Base-by-base conservation (phyloP, 92 coral and sea anemone genomes). In the Virgularia gustaviana region DNA sequence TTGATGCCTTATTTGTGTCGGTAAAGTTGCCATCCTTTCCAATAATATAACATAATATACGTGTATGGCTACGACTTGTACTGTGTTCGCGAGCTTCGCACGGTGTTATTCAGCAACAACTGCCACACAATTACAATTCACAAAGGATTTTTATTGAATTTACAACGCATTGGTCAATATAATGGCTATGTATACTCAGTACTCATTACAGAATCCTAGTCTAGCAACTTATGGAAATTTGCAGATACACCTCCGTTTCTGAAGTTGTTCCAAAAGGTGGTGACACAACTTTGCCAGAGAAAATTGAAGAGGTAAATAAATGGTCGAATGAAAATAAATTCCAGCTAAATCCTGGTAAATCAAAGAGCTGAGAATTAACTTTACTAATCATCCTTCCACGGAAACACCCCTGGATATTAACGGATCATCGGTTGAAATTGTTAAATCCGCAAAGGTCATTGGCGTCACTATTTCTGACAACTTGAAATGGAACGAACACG, bases 251-350 rank as follows among this genome's bases (percentile, higher is more conserved):
- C 57, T 1, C 43, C 39, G 24, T 47, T 43, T 66, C 73, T 2
- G 57, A 66, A 31, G 29, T 66, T 8, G 36, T 45, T 2, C 41
- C 73, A 23, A 66, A 42, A 13, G 36, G 32, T 41, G 25, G 35
- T 33, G 54, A 15, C 31, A 67, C 16, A 30, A 12, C 33, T 9
- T 27, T 33, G 35, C 56, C 41, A 22, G 32, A 25, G 10, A 65
- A 29, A 65, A 25, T 13, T 0, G 55, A 39, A 11, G 36, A 30
- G 23, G 56, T 67, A 29, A 23, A 13, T 8, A 29, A 67, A 13
- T 67, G 74, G 74, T 47, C 53, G 20, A 45, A 49, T 1, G 74
- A 16, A 45, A 45, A 67, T 49, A 67, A 36, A 45, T 49, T 67
- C 13, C 59, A 67, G 24, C 12, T 45, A 27, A 51, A 67, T 67